A percentile compares a stretch with the other conserved stretches of the same genome.
Evolutionary conservation across 2,113 vertebrate species (phyloP).

Genomic region (Laticauda colubrina): DNA sequence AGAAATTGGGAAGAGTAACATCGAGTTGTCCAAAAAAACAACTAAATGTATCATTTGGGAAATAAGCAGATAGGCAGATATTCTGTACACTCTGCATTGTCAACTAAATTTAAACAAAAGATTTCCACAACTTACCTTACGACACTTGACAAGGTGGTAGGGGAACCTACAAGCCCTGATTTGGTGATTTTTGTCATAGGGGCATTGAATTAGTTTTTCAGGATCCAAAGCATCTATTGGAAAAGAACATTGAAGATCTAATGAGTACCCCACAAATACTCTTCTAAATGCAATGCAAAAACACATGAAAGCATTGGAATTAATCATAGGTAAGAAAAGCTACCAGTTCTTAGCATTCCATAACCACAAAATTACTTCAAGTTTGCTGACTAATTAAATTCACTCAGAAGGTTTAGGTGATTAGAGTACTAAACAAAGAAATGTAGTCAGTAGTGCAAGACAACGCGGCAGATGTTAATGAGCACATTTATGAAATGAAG

Average conservation of each 20-base stretch:
- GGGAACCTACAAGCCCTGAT: constrained; percentile 85
- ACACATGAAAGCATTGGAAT: neutral
- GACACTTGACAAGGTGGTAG: constrained; percentile 92
- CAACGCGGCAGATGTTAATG: neutral
- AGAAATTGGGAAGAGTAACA: neutral
- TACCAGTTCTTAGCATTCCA: neutral
- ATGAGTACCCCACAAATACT: neutral
- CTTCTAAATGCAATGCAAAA: neutral
- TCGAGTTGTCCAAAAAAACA: neutral
- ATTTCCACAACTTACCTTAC: constrained; percentile 74
- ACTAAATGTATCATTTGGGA: neutral
- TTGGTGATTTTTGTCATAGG: constrained; percentile 80
- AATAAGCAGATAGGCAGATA: neutral
- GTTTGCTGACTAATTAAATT: constrained; percentile 27
- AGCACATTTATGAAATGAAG: constrained; percentile 26
- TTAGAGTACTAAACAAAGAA: neutral
- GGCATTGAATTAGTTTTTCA: constrained; percentile 83
- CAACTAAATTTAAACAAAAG: neutral
- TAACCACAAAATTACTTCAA: constrained; percentile 4
- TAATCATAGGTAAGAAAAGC: constrained; percentile 6
- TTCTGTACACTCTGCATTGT: neutral
- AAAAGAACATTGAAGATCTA: constrained; percentile 11
- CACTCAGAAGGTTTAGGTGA: neutral
- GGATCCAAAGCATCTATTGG: constrained; percentile 72
- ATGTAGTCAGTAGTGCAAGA: constrained; percentile 2